Evolutionary conservation across 2,797 vertebrate species (phyloP).

Genomic region (Anguilla marmorata): DNA sequence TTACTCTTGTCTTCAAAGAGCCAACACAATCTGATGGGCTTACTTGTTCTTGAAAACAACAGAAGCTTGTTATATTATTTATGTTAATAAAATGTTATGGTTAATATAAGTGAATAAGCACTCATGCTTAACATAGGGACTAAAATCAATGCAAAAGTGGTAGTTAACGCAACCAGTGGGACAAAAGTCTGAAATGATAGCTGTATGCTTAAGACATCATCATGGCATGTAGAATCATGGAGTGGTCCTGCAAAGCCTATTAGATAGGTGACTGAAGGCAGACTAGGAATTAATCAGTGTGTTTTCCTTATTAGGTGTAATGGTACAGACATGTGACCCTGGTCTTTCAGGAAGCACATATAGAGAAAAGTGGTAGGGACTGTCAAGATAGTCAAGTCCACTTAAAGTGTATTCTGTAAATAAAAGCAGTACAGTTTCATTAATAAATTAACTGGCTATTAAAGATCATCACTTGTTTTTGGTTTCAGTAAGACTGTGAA

Average conservation of each 20-base stretch:
- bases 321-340: neutral
- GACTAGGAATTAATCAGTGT: conserved; percentile 18
- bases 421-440: too few relatives aligned
- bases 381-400: neutral
- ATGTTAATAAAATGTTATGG: neutral
- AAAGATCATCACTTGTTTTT: too few relatives aligned
- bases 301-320: conserved; percentile 1
- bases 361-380: neutral
- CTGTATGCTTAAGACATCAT: neutral
- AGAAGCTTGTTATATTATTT: neutral
- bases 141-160: neutral
- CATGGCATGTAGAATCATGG: neutral
- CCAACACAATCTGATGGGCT: neutral
- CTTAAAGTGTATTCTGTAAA: too few relatives aligned
- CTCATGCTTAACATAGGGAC: neutral
- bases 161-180: neutral
- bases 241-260: neutral
- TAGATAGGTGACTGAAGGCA: conserved; percentile 9
- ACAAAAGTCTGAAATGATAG: neutral
- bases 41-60: conserved; percentile 14
- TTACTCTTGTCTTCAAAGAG: neutral
- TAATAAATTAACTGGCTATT: too few relatives aligned
- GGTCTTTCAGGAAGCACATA: conserved; percentile 7
- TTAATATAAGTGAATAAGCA: neutral
- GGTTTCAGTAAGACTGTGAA: too few relatives aligned